A percentile compares a stretch with the other conserved stretches of the same genome.
Evolutionary conservation across 1,140 invertebrate species (phyloP).

Genomic region (Lordiphosa collinella): DNA sequence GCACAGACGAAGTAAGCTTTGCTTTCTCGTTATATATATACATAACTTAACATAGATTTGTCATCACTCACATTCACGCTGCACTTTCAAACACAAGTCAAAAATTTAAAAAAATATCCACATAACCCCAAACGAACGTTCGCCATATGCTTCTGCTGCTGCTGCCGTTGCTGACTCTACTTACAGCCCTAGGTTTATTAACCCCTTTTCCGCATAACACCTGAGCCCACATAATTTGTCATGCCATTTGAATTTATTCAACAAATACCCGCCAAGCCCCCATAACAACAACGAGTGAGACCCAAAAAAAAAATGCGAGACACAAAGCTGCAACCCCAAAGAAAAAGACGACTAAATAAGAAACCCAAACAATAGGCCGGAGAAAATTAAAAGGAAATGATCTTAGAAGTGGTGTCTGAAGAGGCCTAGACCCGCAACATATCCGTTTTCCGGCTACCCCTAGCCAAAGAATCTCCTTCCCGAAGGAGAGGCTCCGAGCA

Average conservation of each 20-base stretch:
- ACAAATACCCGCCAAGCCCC: slow-evolving; percentile 55
- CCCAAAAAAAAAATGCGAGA: slow-evolving; percentile 15
- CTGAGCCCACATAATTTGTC: slow-evolving; percentile 78
- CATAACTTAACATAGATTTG: too few relatives aligned
- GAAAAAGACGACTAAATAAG: slow-evolving; percentile 8
- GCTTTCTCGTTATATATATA: too few relatives aligned
- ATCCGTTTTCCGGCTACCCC: slow-evolving; percentile 73
- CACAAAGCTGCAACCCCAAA: slow-evolving; percentile 68
- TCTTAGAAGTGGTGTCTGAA: slow-evolving; percentile 51
- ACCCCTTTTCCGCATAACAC: slow-evolving; percentile 69
- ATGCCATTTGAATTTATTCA: slow-evolving; percentile 73
- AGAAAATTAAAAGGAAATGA: slow-evolving; percentile 52
- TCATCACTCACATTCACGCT: too few relatives aligned
- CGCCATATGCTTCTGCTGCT: slow-evolving; percentile 36
- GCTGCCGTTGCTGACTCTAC: neutral
- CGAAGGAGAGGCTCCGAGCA: slow-evolving; percentile 35
- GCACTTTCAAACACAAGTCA: too few relatives aligned
- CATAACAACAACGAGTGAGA: slow-evolving; percentile 26
- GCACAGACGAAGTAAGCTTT: too few relatives aligned
- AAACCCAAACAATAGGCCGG: slow-evolving; percentile 22
- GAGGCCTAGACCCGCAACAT: slow-evolving; percentile 45
- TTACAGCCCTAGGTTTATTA: slow-evolving; percentile 58
- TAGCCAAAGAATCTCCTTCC: too few relatives aligned
- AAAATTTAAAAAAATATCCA: neutral
- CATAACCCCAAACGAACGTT: neutral